Evolutionary conservation across 1,140 invertebrate species (phyloP), one percentile per base, ranked within the genome.

Genomic region (Protaetia brevitarsis): DNA sequence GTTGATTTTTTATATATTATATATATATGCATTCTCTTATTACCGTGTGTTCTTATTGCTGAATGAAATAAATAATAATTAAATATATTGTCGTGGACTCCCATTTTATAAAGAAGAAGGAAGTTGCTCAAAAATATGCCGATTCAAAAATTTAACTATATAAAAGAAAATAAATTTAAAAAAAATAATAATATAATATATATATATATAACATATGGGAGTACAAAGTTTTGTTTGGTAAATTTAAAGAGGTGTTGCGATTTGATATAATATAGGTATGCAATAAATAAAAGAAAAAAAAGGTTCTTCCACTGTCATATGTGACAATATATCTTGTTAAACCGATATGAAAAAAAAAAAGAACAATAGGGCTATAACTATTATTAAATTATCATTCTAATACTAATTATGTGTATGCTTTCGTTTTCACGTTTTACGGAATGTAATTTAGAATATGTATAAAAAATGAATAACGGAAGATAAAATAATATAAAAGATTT

Each of bases 71-170:
- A 21, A 26, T 13, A 57, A 57, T 41, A 41, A 41, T 41, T 13
- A 45, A 28, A 13, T 10, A 2, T 58, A 34, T 7, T 4, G 4
- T 26, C 6, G 2, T n/a, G 16, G 36, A 28, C 65, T 66, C 65
- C 59, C 65, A 58, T 66, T 11, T 51, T 45, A 13, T 10, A 59
- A 60, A 56, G 37, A 31, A 31, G 56, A 66, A 60, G 71, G 71
- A 72, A 72, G 71, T 72, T 72, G 71, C 71, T 72, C 71, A 72
- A 72, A 65, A 69, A 59, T 11, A 37, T 34, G 59, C 59, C 59
- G 59, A 61, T 19, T 58, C 56, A 58, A 58, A 58, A 27, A 27
- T 4, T n/a, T 57, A 57, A 41, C 5, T 41, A 57, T 23, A 57
- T 23, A 28, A 58, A 58, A 58, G 5, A 27, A 27, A 34, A 7